These are phyloP conservation scores for Eilema sororculum DNA, from an alignment of 2,888 invertebrate genomes.

Conservation along the genomic window DNA sequence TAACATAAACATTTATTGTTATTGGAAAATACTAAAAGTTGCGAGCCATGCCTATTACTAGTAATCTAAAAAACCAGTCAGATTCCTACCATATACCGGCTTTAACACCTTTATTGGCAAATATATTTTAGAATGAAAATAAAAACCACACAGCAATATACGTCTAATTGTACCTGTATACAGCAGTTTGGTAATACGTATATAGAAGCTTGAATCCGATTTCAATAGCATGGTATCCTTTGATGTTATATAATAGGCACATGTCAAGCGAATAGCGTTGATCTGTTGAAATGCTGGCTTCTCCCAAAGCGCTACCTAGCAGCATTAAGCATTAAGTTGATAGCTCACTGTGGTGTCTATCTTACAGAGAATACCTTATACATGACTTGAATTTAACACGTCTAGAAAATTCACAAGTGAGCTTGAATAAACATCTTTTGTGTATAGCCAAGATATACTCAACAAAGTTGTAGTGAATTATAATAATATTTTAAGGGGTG, in stretches of 20 bases:
- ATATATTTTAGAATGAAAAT: background rate
- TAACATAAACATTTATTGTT: background rate
- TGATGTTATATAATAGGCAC: slow-evolving; percentile 39
- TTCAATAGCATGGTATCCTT: slow-evolving; percentile 17
- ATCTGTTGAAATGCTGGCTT: background rate
- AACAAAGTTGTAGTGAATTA: slow-evolving; percentile 71
- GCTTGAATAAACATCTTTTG: slow-evolving; percentile 44
- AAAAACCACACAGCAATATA: background rate
- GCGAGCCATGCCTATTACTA: background rate
- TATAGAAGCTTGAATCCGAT: background rate
- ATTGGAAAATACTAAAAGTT: background rate
- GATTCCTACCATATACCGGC: background rate
- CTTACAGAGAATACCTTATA: background rate
- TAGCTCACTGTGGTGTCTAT: background rate
- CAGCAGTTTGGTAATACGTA: background rate
- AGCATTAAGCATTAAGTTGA: background rate
- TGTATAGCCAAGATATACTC: slow-evolving; percentile 51
- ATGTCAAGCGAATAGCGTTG: background rate
- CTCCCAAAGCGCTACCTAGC: background rate
- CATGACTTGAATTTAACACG: background rate
- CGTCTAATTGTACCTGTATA: background rate
- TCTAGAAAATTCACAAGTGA: background rate
- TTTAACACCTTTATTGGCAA: background rate
- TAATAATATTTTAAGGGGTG: slow-evolving; percentile 70
- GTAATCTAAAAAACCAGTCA: background rate